Evolutionary conservation across 2,888 invertebrate species (phyloP).

Genomic region (Bimastos eiseni): DNA sequence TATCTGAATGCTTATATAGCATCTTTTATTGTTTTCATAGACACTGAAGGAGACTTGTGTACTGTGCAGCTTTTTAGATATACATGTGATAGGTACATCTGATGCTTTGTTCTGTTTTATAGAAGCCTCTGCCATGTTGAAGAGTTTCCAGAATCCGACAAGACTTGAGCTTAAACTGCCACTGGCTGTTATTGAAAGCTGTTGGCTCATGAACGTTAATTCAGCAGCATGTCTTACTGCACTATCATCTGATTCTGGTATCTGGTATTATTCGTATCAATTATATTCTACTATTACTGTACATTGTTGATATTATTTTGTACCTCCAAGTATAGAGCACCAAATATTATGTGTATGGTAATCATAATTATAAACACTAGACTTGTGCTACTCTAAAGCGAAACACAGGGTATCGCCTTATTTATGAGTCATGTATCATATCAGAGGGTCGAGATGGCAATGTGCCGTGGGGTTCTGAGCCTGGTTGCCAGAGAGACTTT

Average conservation of each 20-base stretch:
- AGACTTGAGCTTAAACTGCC: slow-evolving; percentile 18
- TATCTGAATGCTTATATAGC: not conserved
- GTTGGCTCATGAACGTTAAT: slow-evolving; percentile 22
- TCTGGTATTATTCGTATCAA: not conserved
- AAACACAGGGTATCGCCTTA: too few species aligned
- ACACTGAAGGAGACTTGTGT: not conserved
- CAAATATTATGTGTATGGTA: not conserved
- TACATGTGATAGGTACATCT: not conserved
- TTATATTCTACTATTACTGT: not conserved
- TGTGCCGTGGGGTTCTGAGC: too few species aligned
- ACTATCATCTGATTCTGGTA: slow-evolving; percentile 14
- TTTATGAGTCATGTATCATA: too few species aligned
- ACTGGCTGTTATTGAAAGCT: slow-evolving; percentile 20
- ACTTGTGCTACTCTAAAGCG: too few species aligned
- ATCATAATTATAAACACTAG: too few species aligned
- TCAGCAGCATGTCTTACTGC: slow-evolving; percentile 10
- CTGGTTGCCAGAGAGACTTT: not conserved
- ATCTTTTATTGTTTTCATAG: not conserved
- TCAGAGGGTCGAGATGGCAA: too few species aligned
- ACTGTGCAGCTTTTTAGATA: not conserved
- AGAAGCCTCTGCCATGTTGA: not conserved
- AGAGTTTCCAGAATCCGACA: not conserved
- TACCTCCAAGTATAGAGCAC: not conserved
- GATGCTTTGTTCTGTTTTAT: not conserved
- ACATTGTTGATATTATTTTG: not conserved